Evolutionary conservation across 2,888 invertebrate genomes (phyloP), one percentile per base, ranked within the genome.

Genomic region (Ophion obscuratus): DNA sequence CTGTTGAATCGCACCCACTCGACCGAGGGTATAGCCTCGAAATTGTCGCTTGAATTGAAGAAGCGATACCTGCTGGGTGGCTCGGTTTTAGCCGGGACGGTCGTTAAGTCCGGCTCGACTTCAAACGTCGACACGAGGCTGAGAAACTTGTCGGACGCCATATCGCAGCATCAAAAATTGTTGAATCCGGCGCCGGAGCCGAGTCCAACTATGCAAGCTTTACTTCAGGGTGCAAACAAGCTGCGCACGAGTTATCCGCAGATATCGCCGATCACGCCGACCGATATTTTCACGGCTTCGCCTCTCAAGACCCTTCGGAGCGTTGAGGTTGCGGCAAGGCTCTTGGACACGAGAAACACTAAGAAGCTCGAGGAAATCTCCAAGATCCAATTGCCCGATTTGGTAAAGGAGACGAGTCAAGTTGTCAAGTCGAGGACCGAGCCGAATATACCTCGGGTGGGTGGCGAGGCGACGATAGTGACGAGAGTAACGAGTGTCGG

Each of bases 131-230:
- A 98, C 92, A 97, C 97, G 7, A 97, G 97, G 93, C 96, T 98
- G 83, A 97, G 97, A 94, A 97, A 97, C 85, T 97, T 98, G 92
- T 96, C 97, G 88, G 97, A 97, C 57, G 97, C 97, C 89, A 98
- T 98, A 85, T 97, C 97, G 0, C 98, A 98, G 92, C 97, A 98
- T 91, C 98, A 98, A 91, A 98, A 98, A 92, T 94, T 98, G 88
- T 93, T 98, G 62, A 97, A 97, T 93, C 97, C 97, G 0, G 97
- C 97, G 0, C 95, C 96, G 0, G 96, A 96, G 74, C 96, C 96
- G 17, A 96, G 96, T 91, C 95, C 96, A 0, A 95, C 96, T 68
- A 96, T 96, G 96, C 96, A 96, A 92, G 96, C 96, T 4, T 96
- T 97, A 89, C 93, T 97, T 81, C 95, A 96, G 89, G 94, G 94